These are phyloP conservation scores for Leptatherina wallacei DNA, from an alignment of 2,797 vertebrate species.

Conservation along the genomic window DNA sequence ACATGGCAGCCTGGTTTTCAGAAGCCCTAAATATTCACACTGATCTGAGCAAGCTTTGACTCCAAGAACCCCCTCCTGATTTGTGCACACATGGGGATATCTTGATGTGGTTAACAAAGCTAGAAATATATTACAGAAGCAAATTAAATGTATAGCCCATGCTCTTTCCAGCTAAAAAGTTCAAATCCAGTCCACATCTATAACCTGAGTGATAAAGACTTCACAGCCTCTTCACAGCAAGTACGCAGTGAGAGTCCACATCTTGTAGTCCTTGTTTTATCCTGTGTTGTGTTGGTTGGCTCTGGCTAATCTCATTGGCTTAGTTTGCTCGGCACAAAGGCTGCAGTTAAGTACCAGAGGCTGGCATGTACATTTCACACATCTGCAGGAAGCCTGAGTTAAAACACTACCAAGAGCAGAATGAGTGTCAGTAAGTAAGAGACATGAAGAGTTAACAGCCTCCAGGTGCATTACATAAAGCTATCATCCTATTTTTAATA, in stretches of 20 bases:
- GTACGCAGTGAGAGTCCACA: not conserved
- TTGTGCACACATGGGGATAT: not conserved
- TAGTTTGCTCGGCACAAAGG: not conserved
- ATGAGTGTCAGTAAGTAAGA: not conserved
- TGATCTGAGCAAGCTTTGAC: slow-evolving; percentile 1
- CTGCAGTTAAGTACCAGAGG: not conserved
- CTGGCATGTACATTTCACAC: not conserved
- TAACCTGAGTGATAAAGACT: not conserved
- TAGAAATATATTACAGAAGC: not conserved
- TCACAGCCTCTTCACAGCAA: not conserved
- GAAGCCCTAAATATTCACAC: not conserved
- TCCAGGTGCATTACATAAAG: not conserved
- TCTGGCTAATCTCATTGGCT: not conserved
- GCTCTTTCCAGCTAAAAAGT: not conserved
- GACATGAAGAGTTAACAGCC: not conserved
- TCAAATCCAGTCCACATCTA: not conserved
- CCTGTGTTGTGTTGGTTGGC: not conserved
- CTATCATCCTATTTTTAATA: not conserved
- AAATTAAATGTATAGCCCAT: not conserved
- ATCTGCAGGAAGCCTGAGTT: not conserved
- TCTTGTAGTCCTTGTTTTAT: not conserved
- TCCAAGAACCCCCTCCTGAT: not conserved
- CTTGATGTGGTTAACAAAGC: not conserved
- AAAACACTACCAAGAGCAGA: not conserved
- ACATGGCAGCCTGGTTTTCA: slow-evolving; percentile 2